These are phyloP conservation scores for Choloepus didactylus DNA, from an alignment of 2,797 vertebrate species.

Conservation along the genomic window DNA sequence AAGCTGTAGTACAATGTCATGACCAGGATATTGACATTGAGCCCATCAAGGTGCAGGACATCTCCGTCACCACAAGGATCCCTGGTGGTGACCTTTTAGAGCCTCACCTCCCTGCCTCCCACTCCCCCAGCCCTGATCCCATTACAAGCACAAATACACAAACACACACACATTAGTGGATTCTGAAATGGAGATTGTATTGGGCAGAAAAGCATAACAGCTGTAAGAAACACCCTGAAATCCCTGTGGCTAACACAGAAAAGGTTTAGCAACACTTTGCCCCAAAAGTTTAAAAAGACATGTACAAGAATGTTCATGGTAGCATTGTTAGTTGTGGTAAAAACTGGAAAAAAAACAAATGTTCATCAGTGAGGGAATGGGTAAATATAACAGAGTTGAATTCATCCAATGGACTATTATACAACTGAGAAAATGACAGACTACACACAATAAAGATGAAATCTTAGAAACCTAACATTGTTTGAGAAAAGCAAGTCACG, in stretches of 20 bases:
- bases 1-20: not conserved
- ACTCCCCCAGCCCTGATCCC: not conserved
- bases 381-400: not conserved
- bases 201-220: not conserved
- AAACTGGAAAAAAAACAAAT: not conserved
- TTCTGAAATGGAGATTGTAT: not conserved
- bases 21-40: not conserved
- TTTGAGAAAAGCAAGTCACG: slow-evolving; percentile 22
- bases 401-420: not conserved
- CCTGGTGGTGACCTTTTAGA: not conserved
- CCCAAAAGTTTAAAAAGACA: not conserved
- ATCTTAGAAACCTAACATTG: not conserved
- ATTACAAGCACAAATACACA: not conserved
- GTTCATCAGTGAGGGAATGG: not conserved
- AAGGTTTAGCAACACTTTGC: not conserved
- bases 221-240: not conserved
- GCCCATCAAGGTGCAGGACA: not conserved
- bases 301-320: not conserved
- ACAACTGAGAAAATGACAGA: not conserved
- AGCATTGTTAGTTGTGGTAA: not conserved
- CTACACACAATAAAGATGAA: not conserved
- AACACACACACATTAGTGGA: no score
- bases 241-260: not conserved
- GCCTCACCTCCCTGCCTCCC: no score
- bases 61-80: not conserved